These are phyloP conservation scores for Cliona cf. orientalis DNA, from an alignment of 37 sponge, comb jelly and placozoan genomes.

Conservation along the genomic window DNA sequence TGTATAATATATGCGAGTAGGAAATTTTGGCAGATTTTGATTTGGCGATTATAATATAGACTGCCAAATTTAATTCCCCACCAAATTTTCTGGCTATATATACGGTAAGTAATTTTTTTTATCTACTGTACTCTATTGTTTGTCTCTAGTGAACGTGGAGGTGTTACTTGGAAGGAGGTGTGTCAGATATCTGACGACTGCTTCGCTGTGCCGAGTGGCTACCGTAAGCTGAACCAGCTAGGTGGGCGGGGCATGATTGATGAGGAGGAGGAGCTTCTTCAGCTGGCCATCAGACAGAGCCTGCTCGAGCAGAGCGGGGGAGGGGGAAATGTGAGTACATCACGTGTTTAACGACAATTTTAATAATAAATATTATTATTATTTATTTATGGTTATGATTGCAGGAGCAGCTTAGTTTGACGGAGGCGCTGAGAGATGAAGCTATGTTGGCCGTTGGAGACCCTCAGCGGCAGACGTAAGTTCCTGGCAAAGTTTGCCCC, in stretches of 20 bases:
- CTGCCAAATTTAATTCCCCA: too few species aligned
- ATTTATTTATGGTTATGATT: neutral
- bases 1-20: too few species aligned
- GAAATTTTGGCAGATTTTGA: too few species aligned
- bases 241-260: slow-evolving; percentile 55
- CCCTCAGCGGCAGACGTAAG: neutral
- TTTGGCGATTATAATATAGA: too few species aligned
- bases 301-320: slow-evolving; percentile 71
- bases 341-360: neutral
- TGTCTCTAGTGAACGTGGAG: too few species aligned
- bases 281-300: slow-evolving; percentile 95
- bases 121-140: neutral
- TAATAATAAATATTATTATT: neutral
- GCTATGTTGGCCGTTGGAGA: neutral
- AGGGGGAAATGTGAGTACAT: neutral
- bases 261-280: slow-evolving; percentile 93
- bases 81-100: neutral
- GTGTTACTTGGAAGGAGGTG: slow-evolving; percentile 25
- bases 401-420: slow-evolving; percentile 12
- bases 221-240: slow-evolving; percentile 39
- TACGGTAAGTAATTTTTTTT: neutral
- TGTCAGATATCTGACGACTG: slow-evolving; percentile 77
- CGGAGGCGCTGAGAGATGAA: slow-evolving; percentile 37
- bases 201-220: slow-evolving; percentile 74
- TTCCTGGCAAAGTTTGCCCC: neutral